Evolutionary conservation across 1,140 invertebrate genomes (phyloP).

Genomic region (Drosophila subobscura): DNA sequence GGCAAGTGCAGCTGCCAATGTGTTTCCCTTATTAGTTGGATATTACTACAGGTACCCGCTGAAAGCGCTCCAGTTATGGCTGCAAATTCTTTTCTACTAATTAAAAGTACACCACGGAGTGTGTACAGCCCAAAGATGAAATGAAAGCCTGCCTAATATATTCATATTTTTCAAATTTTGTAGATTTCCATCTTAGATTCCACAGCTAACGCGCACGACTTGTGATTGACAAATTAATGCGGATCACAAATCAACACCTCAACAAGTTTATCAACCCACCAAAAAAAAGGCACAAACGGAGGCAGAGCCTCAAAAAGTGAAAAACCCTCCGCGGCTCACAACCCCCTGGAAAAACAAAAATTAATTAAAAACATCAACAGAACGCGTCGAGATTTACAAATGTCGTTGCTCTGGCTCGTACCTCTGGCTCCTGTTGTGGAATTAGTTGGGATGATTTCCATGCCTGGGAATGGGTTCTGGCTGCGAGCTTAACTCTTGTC

Average conservation of each 20-base stretch:
- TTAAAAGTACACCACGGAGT: too few species aligned
- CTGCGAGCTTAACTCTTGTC: conserved; percentile 6
- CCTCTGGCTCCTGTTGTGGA: conserved; percentile 38
- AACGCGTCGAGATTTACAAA: conserved; percentile 72
- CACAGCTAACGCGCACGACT: conserved; percentile 58
- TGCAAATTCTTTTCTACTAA: conserved; percentile 8
- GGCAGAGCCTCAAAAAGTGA: conserved; percentile 7
- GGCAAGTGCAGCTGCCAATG: conserved; percentile 16
- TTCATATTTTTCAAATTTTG: background rate
- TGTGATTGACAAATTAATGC: conserved; percentile 76
- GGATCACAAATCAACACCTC: conserved; percentile 77
- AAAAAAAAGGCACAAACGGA: conserved; percentile 22
- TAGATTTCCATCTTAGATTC: conserved; percentile 4
- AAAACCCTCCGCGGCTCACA: conserved; percentile 14
- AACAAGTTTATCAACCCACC: conserved; percentile 64
- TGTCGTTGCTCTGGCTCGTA: conserved; percentile 14
- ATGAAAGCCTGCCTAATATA: background rate
- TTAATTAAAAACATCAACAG: conserved; percentile 82
- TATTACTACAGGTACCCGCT: conserved; percentile 2
- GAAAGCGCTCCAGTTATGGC: conserved; percentile 17
- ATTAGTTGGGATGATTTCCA: conserved; percentile 70
- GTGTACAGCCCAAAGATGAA: too few species aligned
- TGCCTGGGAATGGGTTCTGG: conserved; percentile 16
- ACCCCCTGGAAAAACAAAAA: conserved; percentile 44
- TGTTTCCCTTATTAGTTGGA: conserved; percentile 45